Evolutionary conservation across 2,888 invertebrate species (phyloP).

Genomic region (Creontiades dilutus): DNA sequence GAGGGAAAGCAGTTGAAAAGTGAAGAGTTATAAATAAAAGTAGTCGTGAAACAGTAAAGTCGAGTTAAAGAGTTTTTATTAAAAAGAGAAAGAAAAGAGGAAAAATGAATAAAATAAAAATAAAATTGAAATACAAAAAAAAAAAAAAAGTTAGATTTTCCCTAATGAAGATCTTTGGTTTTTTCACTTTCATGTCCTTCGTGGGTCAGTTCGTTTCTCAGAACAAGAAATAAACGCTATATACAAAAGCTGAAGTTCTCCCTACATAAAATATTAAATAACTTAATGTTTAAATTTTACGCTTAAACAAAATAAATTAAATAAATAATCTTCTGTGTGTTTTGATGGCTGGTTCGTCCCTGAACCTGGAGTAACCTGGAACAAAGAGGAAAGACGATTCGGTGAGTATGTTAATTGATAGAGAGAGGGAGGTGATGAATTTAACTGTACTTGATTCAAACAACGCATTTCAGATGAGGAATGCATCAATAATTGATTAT

Average conservation of each 20-base stretch:
- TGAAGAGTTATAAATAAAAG: constrained; percentile 42
- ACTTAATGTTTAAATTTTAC: constrained; percentile 45
- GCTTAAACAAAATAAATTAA: constrained; percentile 53
- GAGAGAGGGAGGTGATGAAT: no score
- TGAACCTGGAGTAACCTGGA: constrained; percentile 39
- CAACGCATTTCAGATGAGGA: no score
- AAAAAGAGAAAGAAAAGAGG: constrained; percentile 2
- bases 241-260: constrained; percentile 51
- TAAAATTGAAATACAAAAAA: not conserved
- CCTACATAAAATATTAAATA: constrained; percentile 26
- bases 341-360: constrained; percentile 37
- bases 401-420: no score
- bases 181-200: constrained; percentile 70
- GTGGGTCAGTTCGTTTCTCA: constrained; percentile 55
- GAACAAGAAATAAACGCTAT: constrained; percentile 44
- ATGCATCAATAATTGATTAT: no score
- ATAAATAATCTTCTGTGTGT: constrained; percentile 58
- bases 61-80: constrained; percentile 52
- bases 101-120: not conserved
- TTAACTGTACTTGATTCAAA: no score
- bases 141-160: constrained; percentile 38
- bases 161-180: constrained; percentile 69
- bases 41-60: constrained; percentile 56
- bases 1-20: constrained; percentile 42
- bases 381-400: constrained; percentile 6